Evolutionary conservation across 2,888 invertebrate genomes (phyloP).

Genomic region (Caenorhabditis plicata): DNA sequence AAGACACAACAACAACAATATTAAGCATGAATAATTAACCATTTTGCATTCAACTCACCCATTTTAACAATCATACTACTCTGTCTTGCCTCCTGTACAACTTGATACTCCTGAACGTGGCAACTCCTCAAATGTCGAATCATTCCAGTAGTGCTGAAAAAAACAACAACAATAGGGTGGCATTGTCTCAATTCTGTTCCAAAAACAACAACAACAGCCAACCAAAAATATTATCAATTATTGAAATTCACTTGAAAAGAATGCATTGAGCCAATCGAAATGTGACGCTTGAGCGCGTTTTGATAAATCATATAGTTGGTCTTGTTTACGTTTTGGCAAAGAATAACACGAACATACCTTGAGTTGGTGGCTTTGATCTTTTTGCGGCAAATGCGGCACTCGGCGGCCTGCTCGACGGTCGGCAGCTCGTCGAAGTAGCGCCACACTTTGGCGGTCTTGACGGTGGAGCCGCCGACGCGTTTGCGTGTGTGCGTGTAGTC

Average conservation of each 20-base stretch:
- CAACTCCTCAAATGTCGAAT: slow-evolving; percentile 63
- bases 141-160: slow-evolving; percentile 65
- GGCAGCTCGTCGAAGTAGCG: slow-evolving; percentile 59
- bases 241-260: neutral
- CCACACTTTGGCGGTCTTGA: slow-evolving; percentile 57
- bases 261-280: neutral
- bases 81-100: slow-evolving; percentile 52
- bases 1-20: too few species aligned
- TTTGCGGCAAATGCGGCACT: slow-evolving; percentile 58
- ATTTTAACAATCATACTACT: slow-evolving; percentile 47
- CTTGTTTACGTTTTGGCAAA: too few species aligned
- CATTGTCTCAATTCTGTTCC: neutral
- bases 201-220: neutral
- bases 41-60: too few species aligned
- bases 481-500: slow-evolving; percentile 9
- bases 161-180: neutral
- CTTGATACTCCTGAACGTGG: slow-evolving; percentile 54
- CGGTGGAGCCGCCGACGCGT: slow-evolving; percentile 41
- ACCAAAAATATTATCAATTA: neutral
- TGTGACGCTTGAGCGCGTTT: neutral
- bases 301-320: neutral
- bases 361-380: slow-evolving; percentile 64
- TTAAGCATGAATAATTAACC: too few species aligned
- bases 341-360: slow-evolving; percentile 41
- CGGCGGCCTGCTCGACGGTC: slow-evolving; percentile 60